Base-by-base conservation (phyloP, 2,888 invertebrate genomes). In the Brachypalpus laphriformis region DNA sequence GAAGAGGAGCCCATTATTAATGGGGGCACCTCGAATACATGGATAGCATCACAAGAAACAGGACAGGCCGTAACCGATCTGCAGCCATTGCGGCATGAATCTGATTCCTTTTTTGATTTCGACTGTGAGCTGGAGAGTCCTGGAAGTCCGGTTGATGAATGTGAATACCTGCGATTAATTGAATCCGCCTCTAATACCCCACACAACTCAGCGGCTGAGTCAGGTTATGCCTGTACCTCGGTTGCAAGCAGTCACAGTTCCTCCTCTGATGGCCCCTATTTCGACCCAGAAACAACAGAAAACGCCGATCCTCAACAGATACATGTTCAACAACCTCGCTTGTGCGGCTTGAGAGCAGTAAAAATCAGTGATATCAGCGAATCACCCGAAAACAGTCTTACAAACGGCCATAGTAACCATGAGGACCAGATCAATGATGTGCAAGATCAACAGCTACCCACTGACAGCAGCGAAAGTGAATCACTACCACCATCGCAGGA, bases 101-200 rank as follows among this genome's bases (percentile, higher is more conserved):
- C 93, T 56, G 94, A 95, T 88, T 93, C 94, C 5, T 95, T 93
- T 89, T 94, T 94, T 89, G 94, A 95, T 90, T 94, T 95, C 87
- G 94, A 94, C 88, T 92, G 94, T 87, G 94, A 94, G 87, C 93
- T 94, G 93, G 95, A 95, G 86, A 95, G 94, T 82, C 95, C 96
- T 0, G 94, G 94, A 61, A 96, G 96, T 87, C 96, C 96, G 0
- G 94, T 93, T 59, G 95, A 95, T 87, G 93, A 94, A 87, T 92
- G 92, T 87, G 94, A 94, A 90, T 92, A 93, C 77, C 92, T 93
- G 78, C 90, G 91, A 85, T 89, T 92, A 57, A 91, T 92, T 89
- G 92, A 89, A 91, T 94, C 93, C 88, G 93, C 93, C 88, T 93
- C 93, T 87, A 93, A 93, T 85, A 93, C 93, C 82, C 91, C 93